Evolutionary conservation across 2,888 invertebrate genomes (phyloP).

Genomic region (Nineta flava): DNA sequence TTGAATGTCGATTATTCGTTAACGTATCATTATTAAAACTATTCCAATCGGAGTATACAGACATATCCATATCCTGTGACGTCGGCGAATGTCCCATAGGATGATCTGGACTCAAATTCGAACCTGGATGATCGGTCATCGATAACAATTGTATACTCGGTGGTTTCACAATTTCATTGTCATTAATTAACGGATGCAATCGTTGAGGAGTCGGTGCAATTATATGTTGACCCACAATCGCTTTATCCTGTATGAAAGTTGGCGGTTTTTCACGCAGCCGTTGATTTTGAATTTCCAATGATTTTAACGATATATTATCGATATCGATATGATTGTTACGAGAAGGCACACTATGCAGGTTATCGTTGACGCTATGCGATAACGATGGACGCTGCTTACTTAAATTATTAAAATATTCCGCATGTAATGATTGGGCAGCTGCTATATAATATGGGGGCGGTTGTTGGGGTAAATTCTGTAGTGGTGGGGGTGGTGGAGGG

Average conservation of each 20-base stretch:
- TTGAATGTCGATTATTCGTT: conserved; percentile 15
- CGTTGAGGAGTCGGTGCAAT: conserved; percentile 14
- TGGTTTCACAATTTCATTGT: conserved; percentile 1
- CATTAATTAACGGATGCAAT: neutral
- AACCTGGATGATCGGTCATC: neutral
- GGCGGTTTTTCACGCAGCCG: conserved; percentile 9
- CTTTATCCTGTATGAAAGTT: conserved; percentile 14
- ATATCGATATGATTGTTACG: neutral
- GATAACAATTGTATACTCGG: neutral
- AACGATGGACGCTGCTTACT: neutral
- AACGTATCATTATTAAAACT: neutral
- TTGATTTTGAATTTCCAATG: neutral
- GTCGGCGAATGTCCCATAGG: conserved; percentile 5
- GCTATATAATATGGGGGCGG: conserved; percentile 78
- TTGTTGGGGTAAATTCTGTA: conserved; percentile 20
- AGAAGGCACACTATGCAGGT: neutral
- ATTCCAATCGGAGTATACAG: conserved; percentile 13
- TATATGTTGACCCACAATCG: conserved; percentile 11
- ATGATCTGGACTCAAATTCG: neutral
- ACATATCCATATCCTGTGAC: conserved; percentile 17
- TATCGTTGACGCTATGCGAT: neutral
- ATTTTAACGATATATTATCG: neutral
- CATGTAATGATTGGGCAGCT: conserved; percentile 67
- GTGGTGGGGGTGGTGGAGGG: neutral
- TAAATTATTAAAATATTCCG: conserved; percentile 42